Conservation (phyloP, 2,113 vertebrate genomes). For the Thomomys bottae region DNA sequence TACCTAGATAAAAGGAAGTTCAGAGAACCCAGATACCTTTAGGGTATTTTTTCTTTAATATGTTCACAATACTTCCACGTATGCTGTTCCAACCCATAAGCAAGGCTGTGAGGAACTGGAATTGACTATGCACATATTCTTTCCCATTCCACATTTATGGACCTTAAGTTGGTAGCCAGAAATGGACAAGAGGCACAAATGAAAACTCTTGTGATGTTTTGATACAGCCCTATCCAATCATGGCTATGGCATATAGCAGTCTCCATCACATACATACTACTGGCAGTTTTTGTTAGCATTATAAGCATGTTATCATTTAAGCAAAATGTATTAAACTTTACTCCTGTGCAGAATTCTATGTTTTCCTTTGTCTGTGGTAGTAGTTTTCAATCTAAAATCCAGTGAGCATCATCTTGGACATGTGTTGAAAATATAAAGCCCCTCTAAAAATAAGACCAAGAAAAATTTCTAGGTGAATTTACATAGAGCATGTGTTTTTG, state of each 20-base stretch:
- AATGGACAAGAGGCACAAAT: background rate
- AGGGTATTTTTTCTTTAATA: background rate
- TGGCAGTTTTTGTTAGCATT: background rate
- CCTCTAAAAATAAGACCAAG: background rate
- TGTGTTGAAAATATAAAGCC: constrained; percentile 14
- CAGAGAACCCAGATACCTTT: background rate
- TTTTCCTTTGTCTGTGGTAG: background rate
- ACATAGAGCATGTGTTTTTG: too few species aligned
- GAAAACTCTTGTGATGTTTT: background rate
- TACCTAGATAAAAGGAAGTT: background rate
- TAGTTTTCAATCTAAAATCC: background rate
- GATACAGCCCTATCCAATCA: too few species aligned
- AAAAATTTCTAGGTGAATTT: background rate
- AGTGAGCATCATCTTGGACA: background rate
- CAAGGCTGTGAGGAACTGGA: background rate
- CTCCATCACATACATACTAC: background rate
- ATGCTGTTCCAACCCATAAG: background rate
- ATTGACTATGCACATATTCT: background rate
- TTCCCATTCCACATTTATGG: background rate
- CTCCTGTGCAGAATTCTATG: background rate
- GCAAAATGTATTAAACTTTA: background rate
- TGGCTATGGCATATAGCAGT: background rate
- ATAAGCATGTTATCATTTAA: constrained; percentile 13
- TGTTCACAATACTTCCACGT: background rate
- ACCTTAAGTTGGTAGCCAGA: background rate